Percentiles rank a stretch among this genome's conserved stretches.
phyloP scores from a whole-genome alignment of 2,113 vertebrate species.

The Loxodonta africana region DNA sequence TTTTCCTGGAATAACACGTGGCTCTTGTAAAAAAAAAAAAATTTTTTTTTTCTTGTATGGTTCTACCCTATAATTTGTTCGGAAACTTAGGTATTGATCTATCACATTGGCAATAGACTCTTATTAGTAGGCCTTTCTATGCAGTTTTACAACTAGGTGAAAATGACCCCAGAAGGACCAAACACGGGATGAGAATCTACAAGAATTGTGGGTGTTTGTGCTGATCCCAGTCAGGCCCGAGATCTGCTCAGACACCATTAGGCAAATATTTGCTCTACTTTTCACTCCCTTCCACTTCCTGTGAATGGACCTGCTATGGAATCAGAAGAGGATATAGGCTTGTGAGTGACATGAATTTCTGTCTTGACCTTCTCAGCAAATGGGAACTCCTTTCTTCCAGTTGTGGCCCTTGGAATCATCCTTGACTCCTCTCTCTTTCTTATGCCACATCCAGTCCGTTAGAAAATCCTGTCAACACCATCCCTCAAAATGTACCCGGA shows the following conservation, averaged over 20 bases:
- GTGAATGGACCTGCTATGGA: fast-evolving
- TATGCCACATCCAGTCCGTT: background rate
- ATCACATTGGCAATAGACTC: background rate
- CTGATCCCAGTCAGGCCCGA: background rate
- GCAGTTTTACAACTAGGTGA: background rate
- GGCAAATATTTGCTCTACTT: conserved; percentile 55
- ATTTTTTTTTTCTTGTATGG: background rate
- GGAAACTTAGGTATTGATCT: background rate
- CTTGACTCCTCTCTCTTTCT: background rate
- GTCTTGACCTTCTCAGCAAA: background rate
- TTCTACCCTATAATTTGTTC: conserved; percentile 14
- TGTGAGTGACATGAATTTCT: background rate
- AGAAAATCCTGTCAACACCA: background rate
- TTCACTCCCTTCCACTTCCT: background rate
- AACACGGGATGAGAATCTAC: background rate
- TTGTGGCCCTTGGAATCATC: background rate
- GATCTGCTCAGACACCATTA: conserved; percentile 27
- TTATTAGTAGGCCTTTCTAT: background rate
- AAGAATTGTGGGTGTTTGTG: fast-evolving
- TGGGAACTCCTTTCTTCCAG: background rate
- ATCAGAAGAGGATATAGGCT: background rate
- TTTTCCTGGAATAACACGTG: background rate
- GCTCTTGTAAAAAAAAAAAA: background rate
- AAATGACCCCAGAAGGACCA: background rate
- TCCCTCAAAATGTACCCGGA: background rate